Evolutionary conservation across 2,797 vertebrate genomes (phyloP), one percentile per base, ranked within the genome.

Genomic region (Sciurus carolinensis): DNA sequence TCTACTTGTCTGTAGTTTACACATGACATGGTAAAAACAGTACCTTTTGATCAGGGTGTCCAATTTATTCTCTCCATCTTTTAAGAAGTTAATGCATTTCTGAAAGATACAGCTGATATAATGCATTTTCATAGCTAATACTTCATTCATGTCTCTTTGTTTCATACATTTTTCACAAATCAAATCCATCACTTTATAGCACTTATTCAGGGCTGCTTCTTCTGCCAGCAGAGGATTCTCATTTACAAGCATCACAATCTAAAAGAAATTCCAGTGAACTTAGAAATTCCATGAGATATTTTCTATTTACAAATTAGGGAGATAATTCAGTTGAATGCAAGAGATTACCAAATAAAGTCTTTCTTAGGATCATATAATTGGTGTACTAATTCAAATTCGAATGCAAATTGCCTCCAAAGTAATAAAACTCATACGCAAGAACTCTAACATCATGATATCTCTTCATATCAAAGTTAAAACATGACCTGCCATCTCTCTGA

Each of bases 121-220:
- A 97, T 99, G 99, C 99, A 99, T 99, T 99, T 99, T 99, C 99
- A 99, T 99, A 96, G 99, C 99, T 91, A 99, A 98, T 42, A 99
- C 99, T 98, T 99, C 99, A 90, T 99, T 99, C 99, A 99, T 99
- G 90, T 99, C 99, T 98, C 99, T 99, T 97, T 99, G 99, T 97
- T 99, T 99, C 98, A 99, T 99, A 96, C 99, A 99, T 95, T 99
- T 99, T 98, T 99, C 99, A 87, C 99, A 99, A 97, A 99, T 99
- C 77, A 99, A 99, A 98, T 99, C 99, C 99, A 99, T 98, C 98
- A 99, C 99, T 14, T 98, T 98, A 82, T 99, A 98, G 90, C 99
- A 99, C 97, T 99, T 99, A 42, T 98, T 99, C 97, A 99, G 98
- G 50, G 99, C 99, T 80, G 99, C 99, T 71, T 80, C 98, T 96